Base-by-base conservation (phyloP, 2,888 invertebrate species). In the Ophonus ardosiacus region DNA sequence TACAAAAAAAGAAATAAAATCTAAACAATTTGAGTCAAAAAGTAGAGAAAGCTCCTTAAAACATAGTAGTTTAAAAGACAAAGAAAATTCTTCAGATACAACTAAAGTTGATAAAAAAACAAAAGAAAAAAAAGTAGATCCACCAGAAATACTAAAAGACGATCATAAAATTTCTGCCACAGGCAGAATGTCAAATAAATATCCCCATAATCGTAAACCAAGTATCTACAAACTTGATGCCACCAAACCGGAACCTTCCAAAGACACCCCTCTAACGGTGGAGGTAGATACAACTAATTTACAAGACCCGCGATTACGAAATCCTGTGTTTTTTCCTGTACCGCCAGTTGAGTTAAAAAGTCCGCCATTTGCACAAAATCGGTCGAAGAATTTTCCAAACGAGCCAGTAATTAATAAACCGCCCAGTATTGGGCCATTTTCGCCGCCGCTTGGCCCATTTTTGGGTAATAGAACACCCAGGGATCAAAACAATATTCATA, bases 141-240 rank as follows among this genome's bases (percentile, higher is more conserved):
- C 74, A 38, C 43, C 1, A 51, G 13, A 51, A 51, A 13, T 10
- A 8, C n/a, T n/a, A n/a, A 10, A 10, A 4, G 13, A 63, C 10
- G 68, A 68, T 7, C 24, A 79, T 38, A 59, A 79, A 79, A 31
- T 2, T 15, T 18, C 59, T 31, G 7, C 21, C 8, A n/a, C 81
- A 7, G 65, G 65, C n/a, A 56, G 85, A 56, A 13, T 85, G 18
- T 80, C 80, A 4, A 80, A 85, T 71, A 85, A 85, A 71, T 85
- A 85, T 59, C 85, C 85, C 0, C 85, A 85, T 59, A 85, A 85
- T 57, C 24, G 85, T 10, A 85, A 80, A 85, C 51, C 56, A 15
- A 85, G 85, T 56, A 31, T 61, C 7, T 80, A 85, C 8, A n/a
- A n/a, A n/a, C n/a, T n/a, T n/a, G n/a, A n/a, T n/a, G n/a, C n/a